These are phyloP conservation scores for Psylliodes chrysocephalus DNA, from an alignment of 2,888 invertebrate genomes.

Conservation along the genomic window DNA sequence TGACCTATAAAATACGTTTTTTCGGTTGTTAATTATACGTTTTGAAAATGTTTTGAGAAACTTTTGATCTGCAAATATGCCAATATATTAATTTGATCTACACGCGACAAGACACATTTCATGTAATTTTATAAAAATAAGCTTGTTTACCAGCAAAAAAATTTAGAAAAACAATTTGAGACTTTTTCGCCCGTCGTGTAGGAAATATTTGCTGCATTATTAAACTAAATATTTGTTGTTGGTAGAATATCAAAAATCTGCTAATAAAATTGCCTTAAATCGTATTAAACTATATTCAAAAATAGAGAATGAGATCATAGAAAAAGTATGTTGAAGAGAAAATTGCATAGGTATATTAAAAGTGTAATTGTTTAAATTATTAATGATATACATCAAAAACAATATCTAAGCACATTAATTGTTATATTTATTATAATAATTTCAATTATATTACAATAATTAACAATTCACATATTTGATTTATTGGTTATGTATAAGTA, in stretches of 20 bases:
- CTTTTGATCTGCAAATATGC: slow-evolving; percentile 19
- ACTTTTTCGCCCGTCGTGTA: background rate
- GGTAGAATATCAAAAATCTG: no score
- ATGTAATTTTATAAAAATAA: slow-evolving; percentile 21
- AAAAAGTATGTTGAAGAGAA: background rate
- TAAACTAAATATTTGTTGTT: no score
- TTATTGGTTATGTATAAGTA: no score
- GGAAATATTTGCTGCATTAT: background rate
- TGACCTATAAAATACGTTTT: slow-evolving; percentile 22
- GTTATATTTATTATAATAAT: background rate
- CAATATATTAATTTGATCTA: slow-evolving; percentile 18
- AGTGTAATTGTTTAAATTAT: background rate
- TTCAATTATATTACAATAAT: no score
- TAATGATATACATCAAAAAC: background rate
- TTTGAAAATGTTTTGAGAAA: background rate
- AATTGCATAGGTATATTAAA: background rate
- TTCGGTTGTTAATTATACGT: slow-evolving; percentile 15
- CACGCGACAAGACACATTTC: slow-evolving; percentile 12
- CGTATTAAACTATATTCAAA: background rate
- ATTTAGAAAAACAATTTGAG: slow-evolving; percentile 1
- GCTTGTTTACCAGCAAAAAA: slow-evolving; percentile 19
- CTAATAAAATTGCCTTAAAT: background rate
- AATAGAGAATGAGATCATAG: background rate
- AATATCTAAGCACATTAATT: background rate
- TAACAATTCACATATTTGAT: background rate